These are phyloP conservation scores for Tipula confusa DNA, from an alignment of 2,888 invertebrate genomes.

Conservation along the genomic window DNA sequence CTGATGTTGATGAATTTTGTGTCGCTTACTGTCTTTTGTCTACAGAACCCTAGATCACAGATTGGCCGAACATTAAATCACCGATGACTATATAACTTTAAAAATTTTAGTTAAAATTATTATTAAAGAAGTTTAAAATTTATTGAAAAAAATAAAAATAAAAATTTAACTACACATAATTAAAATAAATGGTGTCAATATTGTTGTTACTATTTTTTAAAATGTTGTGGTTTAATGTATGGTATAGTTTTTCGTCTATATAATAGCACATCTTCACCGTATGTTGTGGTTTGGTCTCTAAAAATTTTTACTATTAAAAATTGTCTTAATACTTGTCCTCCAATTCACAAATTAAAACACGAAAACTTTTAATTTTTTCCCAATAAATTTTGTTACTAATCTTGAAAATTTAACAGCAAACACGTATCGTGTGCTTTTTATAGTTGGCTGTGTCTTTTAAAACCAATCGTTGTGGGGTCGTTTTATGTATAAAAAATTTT, in stretches of 20 bases:
- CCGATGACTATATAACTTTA: no score
- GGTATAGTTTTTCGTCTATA: neutral
- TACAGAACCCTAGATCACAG: no score
- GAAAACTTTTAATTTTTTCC: neutral
- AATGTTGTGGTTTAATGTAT: neutral
- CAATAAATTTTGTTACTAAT: neutral
- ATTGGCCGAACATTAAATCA: no score
- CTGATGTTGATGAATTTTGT: no score
- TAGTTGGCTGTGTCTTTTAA: neutral
- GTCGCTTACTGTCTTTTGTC: no score
- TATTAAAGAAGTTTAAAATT: neutral
- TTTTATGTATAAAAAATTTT: no score
- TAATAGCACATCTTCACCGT: neutral
- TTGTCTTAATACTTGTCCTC: neutral
- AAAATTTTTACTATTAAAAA: neutral
- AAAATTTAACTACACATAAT: neutral
- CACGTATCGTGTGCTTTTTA: neutral
- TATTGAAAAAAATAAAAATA: neutral
- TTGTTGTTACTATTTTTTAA: neutral
- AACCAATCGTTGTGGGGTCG: neutral
- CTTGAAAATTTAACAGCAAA: neutral
- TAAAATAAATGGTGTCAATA: neutral
- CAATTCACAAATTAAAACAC: neutral
- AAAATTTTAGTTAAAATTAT: neutral
- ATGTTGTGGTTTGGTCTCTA: neutral